phyloP scores from a whole-genome alignment of 2,113 vertebrate genomes.

The Halichoerus grypus region DNA sequence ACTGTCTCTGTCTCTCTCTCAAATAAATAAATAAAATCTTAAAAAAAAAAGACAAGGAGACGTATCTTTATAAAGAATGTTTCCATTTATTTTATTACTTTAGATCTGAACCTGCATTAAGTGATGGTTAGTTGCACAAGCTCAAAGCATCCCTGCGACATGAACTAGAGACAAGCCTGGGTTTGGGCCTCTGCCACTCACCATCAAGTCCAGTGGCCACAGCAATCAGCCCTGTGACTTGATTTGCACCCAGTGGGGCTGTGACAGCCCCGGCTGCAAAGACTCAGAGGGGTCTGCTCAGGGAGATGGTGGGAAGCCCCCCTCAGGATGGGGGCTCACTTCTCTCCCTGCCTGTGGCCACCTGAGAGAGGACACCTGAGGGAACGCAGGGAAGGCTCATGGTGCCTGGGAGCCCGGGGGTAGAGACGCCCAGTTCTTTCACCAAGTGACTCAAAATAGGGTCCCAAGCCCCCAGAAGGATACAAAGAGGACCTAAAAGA shows the following conservation, averaged over 20 bases:
- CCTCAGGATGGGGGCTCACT: neutral
- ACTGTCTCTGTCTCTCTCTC: too few relatives aligned
- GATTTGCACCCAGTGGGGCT: neutral
- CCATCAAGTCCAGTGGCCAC: neutral
- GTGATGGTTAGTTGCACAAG: neutral
- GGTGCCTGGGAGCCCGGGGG: neutral
- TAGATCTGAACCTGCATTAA: slow-evolving; percentile 58
- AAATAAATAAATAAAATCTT: too few relatives aligned
- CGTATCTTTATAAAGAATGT: slow-evolving; percentile 62
- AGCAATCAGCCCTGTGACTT: neutral
- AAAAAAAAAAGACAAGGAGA: neutral
- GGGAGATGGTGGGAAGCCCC: neutral
- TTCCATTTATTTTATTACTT: slow-evolving; percentile 70
- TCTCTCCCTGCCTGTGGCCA: neutral
- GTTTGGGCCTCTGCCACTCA: neutral
- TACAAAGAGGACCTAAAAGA: slow-evolving; percentile 54
- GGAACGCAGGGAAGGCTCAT: neutral
- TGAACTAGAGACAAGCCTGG: neutral
- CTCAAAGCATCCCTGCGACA: neutral
- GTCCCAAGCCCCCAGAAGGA: slow-evolving; percentile 12
- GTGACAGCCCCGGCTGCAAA: neutral
- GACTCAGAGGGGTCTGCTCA: neutral
- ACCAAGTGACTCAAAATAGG: slow-evolving; percentile 19
- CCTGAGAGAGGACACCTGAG: neutral
- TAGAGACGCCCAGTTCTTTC: neutral